A percentile compares a stretch with the other conserved stretches of the same genome.
Evolutionary conservation across 1,140 invertebrate genomes (phyloP).

Genomic region (Papilio dardanus): DNA sequence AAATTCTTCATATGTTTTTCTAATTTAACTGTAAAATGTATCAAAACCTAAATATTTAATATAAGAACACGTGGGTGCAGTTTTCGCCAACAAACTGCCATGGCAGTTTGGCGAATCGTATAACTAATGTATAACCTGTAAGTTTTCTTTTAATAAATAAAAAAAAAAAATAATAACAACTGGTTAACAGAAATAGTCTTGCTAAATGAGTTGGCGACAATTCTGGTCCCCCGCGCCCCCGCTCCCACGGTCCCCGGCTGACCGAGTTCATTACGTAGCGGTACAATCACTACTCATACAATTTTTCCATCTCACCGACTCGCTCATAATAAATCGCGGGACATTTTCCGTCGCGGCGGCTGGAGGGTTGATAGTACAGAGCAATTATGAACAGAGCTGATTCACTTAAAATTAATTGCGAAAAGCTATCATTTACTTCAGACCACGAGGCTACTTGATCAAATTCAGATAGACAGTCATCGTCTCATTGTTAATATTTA

Average conservation of each 20-base stretch:
- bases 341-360: constrained; percentile 35
- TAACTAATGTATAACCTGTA: too few species aligned
- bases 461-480: neutral
- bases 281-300: constrained; percentile 23
- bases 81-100: too few species aligned
- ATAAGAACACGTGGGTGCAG: too few species aligned
- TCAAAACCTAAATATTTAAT: too few species aligned
- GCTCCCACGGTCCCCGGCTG: neutral
- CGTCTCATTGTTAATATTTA: too few species aligned
- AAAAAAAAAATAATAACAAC: too few species aligned
- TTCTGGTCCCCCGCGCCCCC: neutral
- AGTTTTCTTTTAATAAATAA: too few species aligned
- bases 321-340: constrained; percentile 38
- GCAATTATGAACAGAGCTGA: neutral
- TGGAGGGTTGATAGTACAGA: constrained; percentile 34
- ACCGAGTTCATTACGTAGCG: constrained; percentile 10
- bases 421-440: neutral
- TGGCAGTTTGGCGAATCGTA: too few species aligned
- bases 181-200: too few species aligned
- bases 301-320: constrained; percentile 38
- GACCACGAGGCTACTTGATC: neutral
- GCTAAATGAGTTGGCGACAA: too few species aligned
- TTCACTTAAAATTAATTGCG: neutral
- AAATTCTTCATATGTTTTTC: too few species aligned
- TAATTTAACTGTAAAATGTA: too few species aligned